Evolutionary conservation across 2,797 vertebrate species (phyloP).

Genomic region (Rhinogobio ventralis): DNA sequence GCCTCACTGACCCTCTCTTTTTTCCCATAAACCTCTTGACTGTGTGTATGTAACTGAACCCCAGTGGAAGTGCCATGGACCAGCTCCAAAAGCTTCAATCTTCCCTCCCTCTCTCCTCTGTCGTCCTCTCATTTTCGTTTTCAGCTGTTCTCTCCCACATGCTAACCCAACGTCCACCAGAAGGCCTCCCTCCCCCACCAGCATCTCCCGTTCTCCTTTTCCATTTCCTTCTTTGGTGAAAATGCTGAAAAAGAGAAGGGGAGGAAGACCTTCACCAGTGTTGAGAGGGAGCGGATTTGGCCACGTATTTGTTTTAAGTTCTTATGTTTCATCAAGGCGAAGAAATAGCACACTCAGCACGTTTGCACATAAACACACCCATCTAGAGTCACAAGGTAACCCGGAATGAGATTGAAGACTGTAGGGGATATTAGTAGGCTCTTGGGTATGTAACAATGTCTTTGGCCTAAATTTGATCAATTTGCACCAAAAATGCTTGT

Average conservation of each 20-base stretch:
- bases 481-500: neutral
- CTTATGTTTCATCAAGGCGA: slow-evolving; percentile 69
- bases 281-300: slow-evolving; percentile 69
- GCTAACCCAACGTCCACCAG: slow-evolving; percentile 68
- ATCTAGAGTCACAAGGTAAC: slow-evolving; percentile 62
- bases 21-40: slow-evolving; percentile 70
- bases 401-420: neutral
- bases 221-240: slow-evolving; percentile 88
- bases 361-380: slow-evolving; percentile 33
- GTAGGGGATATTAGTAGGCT: neutral
- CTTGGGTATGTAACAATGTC: neutral
- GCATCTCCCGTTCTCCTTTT: slow-evolving; percentile 73
- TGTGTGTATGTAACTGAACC: slow-evolving; percentile 66
- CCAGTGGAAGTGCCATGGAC: slow-evolving; percentile 76
- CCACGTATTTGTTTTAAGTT: slow-evolving; percentile 63
- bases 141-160: slow-evolving; percentile 55
- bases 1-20: slow-evolving; percentile 60
- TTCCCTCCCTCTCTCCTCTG: slow-evolving; percentile 48
- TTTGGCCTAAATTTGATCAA: neutral
- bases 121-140: slow-evolving; percentile 31
- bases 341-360: slow-evolving; percentile 76
- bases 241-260: slow-evolving; percentile 73
- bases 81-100: slow-evolving; percentile 78
- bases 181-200: slow-evolving; percentile 54
- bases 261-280: slow-evolving; percentile 72